Percentiles rank a stretch among this genome's conserved stretches.
phyloP scores from a whole-genome alignment of 2,888 invertebrate species.

The Bellardia pandia region DNA sequence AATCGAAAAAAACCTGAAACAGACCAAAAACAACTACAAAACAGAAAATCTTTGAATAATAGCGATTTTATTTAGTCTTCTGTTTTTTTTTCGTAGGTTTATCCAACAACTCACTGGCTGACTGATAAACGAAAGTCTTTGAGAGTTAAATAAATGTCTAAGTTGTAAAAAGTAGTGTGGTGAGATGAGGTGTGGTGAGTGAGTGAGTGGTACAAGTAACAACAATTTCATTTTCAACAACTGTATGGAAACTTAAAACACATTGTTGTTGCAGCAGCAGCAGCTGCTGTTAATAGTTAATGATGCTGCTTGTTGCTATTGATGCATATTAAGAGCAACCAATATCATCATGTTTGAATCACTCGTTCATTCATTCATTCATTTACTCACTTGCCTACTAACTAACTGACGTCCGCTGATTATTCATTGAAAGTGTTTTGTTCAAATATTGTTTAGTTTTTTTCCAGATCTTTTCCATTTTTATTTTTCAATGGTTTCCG shows the following conservation, averaged over 20 bases:
- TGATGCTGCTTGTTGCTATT: constrained; percentile 23
- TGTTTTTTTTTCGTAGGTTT: constrained; percentile 5
- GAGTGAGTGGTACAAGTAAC: constrained; percentile 12
- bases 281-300: background rate
- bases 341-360: constrained; percentile 32
- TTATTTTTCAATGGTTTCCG: constrained; percentile 43
- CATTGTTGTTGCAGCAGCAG: background rate
- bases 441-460: constrained; percentile 52
- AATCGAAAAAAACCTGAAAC: constrained; percentile 58
- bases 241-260: constrained; percentile 58
- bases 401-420: constrained; percentile 1
- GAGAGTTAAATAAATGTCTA: constrained; percentile 30
- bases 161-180: constrained; percentile 2
- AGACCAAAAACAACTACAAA: constrained; percentile 20
- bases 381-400: background rate
- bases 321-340: constrained; percentile 35
- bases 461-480: background rate
- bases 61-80: constrained; percentile 42
- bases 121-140: constrained; percentile 61
- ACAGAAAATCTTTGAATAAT: constrained; percentile 30
- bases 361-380: background rate
- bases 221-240: constrained; percentile 28
- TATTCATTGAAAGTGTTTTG: constrained; percentile 59
- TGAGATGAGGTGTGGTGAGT: background rate
- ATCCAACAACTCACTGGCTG: constrained; percentile 5